Evolutionary conservation across 2,888 invertebrate species (phyloP).

Genomic region (Megastigmus dorsalis): DNA sequence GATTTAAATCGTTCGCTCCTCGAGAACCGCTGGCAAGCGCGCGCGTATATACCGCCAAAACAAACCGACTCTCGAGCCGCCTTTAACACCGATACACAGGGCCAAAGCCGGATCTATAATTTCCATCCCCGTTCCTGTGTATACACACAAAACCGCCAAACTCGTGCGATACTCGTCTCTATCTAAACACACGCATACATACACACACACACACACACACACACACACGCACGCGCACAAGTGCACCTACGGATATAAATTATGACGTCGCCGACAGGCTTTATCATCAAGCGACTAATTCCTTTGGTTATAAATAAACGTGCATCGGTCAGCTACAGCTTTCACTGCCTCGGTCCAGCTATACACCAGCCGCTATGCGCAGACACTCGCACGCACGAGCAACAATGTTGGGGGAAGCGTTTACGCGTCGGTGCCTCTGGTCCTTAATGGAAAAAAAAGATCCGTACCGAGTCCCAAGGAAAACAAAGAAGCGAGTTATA

Average conservation of each 20-base stretch:
- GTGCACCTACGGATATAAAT: conserved; percentile 27
- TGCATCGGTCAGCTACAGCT: background rate
- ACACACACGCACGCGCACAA: no score
- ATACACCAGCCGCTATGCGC: no score
- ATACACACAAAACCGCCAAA: no score
- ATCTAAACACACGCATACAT: no score
- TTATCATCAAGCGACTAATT: conserved; percentile 33
- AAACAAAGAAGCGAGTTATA: conserved; percentile 46
- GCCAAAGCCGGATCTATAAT: conserved; percentile 15
- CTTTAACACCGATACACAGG: conserved; percentile 18
- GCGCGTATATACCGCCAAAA: no score
- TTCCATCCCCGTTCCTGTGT: no score
- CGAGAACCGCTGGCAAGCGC: background rate
- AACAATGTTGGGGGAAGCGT: conserved; percentile 16
- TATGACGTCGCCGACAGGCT: conserved; percentile 24
- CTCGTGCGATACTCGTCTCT: no score
- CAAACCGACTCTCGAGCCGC: background rate
- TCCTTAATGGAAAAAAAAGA: conserved; percentile 38
- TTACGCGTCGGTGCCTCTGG: background rate
- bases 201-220: no score
- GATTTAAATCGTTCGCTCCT: conserved; percentile 71
- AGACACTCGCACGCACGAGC: background rate
- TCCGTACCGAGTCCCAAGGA: conserved; percentile 17
- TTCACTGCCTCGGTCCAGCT: background rate
- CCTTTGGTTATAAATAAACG: conserved; percentile 39